Percentiles rank a stretch among this genome's conserved stretches.
Evolutionary conservation across 2,113 vertebrate species (phyloP).

Genomic region (Pygathrix nemaeus): DNA sequence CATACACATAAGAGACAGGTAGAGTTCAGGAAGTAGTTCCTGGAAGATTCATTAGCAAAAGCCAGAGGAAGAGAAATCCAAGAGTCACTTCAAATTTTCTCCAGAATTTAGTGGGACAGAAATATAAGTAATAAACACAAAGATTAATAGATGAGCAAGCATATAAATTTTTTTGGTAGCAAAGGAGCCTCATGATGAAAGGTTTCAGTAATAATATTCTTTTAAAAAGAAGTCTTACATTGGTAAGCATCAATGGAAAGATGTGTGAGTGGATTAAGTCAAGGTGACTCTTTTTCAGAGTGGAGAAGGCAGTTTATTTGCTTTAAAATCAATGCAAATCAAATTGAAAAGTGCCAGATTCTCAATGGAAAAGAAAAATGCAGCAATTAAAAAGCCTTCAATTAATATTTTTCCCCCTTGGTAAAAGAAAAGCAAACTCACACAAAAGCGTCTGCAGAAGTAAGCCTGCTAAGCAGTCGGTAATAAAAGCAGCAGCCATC

Average conservation of each 20-base stretch:
- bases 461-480: background rate
- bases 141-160: background rate
- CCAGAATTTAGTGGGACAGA: background rate
- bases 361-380: background rate
- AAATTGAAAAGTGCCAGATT: background rate
- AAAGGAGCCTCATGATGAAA: background rate
- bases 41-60: background rate
- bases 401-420: background rate
- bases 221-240: background rate
- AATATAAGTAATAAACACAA: background rate
- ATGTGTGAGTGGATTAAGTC: background rate
- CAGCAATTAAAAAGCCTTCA: background rate
- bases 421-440: background rate
- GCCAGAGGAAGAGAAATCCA: background rate
- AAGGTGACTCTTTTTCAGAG: background rate
- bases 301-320: background rate
- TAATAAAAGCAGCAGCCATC: background rate
- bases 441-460: background rate
- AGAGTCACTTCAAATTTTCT: background rate
- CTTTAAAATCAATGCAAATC: constrained; percentile 22
- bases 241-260: background rate
- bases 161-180: background rate
- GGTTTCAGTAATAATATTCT: background rate
- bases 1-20: background rate
- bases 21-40: background rate